Evolutionary conservation across 2,797 vertebrate genomes (phyloP).

Genomic region (Epinephelus malabaricus): DNA sequence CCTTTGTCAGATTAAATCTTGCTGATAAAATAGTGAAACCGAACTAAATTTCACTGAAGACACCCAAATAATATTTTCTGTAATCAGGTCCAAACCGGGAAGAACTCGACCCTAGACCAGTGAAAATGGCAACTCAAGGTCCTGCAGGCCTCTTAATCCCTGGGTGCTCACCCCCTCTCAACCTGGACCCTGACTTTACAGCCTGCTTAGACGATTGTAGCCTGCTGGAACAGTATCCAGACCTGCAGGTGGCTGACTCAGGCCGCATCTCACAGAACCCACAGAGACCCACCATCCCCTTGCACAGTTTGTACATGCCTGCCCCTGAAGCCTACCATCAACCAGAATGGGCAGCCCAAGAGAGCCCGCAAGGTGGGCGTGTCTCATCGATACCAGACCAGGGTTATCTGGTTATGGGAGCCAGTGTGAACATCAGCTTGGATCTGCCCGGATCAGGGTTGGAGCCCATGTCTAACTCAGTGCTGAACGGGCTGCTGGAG

Average conservation of each 20-base stretch:
- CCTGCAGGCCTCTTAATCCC: constrained; percentile 65
- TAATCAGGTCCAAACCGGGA: constrained; percentile 55
- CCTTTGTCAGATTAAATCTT: neutral
- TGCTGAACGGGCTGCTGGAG: constrained; percentile 91
- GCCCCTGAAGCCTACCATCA: neutral
- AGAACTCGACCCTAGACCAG: constrained; percentile 11
- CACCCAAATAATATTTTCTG: constrained; percentile 1
- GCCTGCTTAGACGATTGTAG: constrained; percentile 65
- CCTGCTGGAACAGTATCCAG: constrained; percentile 77
- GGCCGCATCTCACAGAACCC: constrained; percentile 57
- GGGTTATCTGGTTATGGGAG: constrained; percentile 78
- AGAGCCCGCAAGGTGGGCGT: neutral
- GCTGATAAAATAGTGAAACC: neutral
- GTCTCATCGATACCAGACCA: constrained; percentile 61
- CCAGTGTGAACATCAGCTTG: constrained; percentile 57
- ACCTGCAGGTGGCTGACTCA: constrained; percentile 76
- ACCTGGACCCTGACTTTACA: constrained; percentile 9
- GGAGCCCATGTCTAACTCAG: constrained; percentile 90
- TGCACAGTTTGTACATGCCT: neutral
- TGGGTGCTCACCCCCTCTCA: constrained; percentile 4
- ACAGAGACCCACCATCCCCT: constrained; percentile 5
- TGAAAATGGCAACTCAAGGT: constrained; percentile 20
- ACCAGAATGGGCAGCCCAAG: neutral
- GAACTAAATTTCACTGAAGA: neutral
- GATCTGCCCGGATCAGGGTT: constrained; percentile 56